A percentile compares a stretch with the other conserved stretches of the same genome.
phyloP scores from a whole-genome alignment of 1,140 invertebrate species.

The Diuraphis noxia region DNA sequence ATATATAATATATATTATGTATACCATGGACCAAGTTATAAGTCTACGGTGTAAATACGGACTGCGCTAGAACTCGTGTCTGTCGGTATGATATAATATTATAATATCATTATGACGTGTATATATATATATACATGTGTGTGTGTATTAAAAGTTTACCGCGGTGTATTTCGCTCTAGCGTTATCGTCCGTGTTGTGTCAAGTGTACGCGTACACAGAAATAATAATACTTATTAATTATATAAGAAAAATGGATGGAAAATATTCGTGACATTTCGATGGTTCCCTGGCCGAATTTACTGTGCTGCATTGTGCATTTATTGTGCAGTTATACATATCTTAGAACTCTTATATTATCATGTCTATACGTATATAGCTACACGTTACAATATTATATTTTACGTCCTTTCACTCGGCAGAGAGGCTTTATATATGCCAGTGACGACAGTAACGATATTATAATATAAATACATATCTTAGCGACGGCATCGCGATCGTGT shows the following conservation, averaged over 20 bases:
- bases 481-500: background rate
- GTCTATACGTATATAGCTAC: too few relatives aligned
- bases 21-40: background rate
- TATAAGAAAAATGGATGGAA: background rate
- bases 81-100: background rate
- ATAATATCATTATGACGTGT: background rate
- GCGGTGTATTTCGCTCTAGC: too few relatives aligned
- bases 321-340: background rate
- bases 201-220: background rate
- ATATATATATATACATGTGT: too few relatives aligned
- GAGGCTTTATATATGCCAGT: background rate
- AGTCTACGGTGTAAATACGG: background rate
- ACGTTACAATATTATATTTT: too few relatives aligned
- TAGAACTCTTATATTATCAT: background rate
- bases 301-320: background rate
- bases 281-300: background rate
- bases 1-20: background rate
- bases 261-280: constrained; percentile 25
- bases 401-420: background rate
- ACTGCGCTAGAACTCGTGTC: background rate
- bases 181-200: too few relatives aligned
- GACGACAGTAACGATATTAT: background rate
- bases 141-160: background rate
- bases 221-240: constrained; percentile 14
- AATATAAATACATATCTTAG: background rate